Conservation (phyloP, 2,888 invertebrate species). For the Agrotis puta region DNA sequence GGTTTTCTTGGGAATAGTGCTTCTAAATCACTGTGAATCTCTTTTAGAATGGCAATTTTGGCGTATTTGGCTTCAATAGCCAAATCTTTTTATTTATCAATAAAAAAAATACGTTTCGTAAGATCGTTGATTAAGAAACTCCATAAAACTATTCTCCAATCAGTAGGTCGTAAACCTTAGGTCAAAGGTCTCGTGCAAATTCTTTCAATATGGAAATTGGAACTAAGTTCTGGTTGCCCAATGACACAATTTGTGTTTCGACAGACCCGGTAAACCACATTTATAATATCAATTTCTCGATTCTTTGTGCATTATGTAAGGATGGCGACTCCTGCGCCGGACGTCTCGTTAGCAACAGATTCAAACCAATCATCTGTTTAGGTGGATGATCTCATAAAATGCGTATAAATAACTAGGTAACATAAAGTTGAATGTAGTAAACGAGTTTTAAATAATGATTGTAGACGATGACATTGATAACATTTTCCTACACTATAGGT, state of each 20-base stretch:
- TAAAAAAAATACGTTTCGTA: slow-evolving; percentile 26
- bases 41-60: background rate
- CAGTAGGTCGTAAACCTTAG: slow-evolving; percentile 32
- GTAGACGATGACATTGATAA: slow-evolving; percentile 9
- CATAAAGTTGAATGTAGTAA: slow-evolving; percentile 14
- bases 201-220: slow-evolving; percentile 35
- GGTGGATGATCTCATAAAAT: slow-evolving; percentile 50
- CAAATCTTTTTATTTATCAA: slow-evolving; percentile 45
- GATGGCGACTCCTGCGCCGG: slow-evolving; percentile 36
- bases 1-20: slow-evolving; percentile 29
- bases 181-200: slow-evolving; percentile 21
- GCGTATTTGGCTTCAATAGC: no score
- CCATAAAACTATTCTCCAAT: slow-evolving; percentile 34
- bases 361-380: slow-evolving; percentile 45
- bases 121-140: slow-evolving; percentile 53
- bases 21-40: slow-evolving; percentile 40
- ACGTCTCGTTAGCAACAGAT: slow-evolving; percentile 42
- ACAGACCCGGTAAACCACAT: slow-evolving; percentile 41
- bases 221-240: slow-evolving; percentile 30
- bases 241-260: slow-evolving; percentile 41
- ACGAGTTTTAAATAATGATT: slow-evolving; percentile 25
- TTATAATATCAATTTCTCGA: slow-evolving; percentile 42
- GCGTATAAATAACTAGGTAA: slow-evolving; percentile 37
- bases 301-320: slow-evolving; percentile 55
- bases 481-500: background rate